phyloP scores from a whole-genome alignment of 35 echinoderm and acorn worm genomes.

The Stichopus chloronotus region DNA sequence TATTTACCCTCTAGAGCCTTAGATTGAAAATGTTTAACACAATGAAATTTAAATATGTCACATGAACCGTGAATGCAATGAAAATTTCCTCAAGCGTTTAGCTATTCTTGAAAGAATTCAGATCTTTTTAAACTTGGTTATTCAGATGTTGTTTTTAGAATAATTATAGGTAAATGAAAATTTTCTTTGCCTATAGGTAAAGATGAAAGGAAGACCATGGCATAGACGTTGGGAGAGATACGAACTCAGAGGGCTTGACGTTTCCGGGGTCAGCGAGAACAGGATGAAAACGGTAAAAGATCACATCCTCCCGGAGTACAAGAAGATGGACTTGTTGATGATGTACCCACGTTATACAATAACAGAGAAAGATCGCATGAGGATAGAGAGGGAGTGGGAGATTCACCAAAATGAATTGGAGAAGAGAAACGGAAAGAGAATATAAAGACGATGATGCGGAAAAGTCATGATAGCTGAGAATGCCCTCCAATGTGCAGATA shows the following conservation, averaged over 20 bases:
- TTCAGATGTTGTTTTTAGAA: no score
- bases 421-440: constrained; percentile 1
- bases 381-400: constrained; percentile 61
- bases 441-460: no score
- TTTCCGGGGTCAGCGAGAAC: constrained; percentile 61
- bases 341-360: constrained; percentile 50
- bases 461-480: no score
- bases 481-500: no score
- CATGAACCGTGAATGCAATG: no score
- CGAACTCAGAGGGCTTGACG: constrained; percentile 78
- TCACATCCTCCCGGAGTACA: constrained; percentile 69
- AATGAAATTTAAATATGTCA: no score
- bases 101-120: no score
- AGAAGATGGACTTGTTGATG: constrained; percentile 77
- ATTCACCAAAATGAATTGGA: constrained; percentile 60
- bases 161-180: no score
- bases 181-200: constrained; percentile 68
- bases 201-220: constrained; percentile 95
- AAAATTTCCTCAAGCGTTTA: no score
- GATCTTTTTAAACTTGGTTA: no score
- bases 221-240: constrained; percentile 85
- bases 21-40: no score
- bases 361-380: constrained; percentile 60
- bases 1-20: no score
- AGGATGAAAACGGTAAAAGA: constrained; percentile 61